These are phyloP conservation scores for Apodemus sylvaticus DNA, from an alignment of 2,113 vertebrate genomes.

Conservation along the genomic window DNA sequence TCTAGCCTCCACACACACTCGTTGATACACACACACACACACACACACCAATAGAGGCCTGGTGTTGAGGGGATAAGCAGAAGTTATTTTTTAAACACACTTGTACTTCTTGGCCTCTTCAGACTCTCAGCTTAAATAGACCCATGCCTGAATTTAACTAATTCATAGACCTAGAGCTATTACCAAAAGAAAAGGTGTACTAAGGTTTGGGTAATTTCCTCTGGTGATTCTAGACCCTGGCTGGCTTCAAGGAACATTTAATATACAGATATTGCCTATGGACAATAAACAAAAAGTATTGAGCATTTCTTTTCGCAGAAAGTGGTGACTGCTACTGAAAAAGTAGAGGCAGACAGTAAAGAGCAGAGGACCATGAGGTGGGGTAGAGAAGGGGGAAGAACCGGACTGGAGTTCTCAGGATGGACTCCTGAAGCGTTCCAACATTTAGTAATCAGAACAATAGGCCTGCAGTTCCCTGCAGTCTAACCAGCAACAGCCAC, in stretches of 20 bases:
- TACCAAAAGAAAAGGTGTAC: background rate
- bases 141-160: background rate
- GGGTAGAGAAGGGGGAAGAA: background rate
- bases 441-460: background rate
- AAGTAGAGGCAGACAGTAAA: background rate
- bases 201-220: background rate
- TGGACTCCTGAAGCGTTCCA: background rate
- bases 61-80: background rate
- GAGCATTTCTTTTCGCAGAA: background rate
- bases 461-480: background rate
- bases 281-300: background rate
- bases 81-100: background rate
- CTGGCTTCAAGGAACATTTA: background rate
- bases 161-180: background rate
- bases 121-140: background rate
- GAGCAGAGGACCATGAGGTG: background rate
- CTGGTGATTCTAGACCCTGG: background rate
- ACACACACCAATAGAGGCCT: background rate
- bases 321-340: background rate
- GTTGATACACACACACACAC: background rate
- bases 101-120: background rate
- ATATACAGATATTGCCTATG: background rate
- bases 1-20: background rate
- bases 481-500: background rate
- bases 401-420: background rate